Conservation (phyloP, 2,888 invertebrate species). For the Ephialtes manifestator region DNA sequence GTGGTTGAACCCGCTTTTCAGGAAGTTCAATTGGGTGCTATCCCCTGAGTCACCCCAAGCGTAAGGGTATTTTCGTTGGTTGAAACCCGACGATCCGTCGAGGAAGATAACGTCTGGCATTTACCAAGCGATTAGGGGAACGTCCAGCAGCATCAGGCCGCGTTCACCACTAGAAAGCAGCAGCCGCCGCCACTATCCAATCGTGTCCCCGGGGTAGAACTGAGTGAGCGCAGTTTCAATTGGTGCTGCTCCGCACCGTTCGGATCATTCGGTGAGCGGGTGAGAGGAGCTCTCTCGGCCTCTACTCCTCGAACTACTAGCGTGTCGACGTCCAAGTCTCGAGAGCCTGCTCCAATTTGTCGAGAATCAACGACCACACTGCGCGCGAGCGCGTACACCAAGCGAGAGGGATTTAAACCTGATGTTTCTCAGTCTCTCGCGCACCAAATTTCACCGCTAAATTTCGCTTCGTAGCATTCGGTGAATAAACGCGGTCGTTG, state of each 20-base stretch:
- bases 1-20: constrained; percentile 27
- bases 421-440: constrained; percentile 5
- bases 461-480: constrained; percentile 23
- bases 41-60: constrained; percentile 43
- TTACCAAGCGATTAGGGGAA: constrained; percentile 65
- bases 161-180: constrained; percentile 24
- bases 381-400: constrained; percentile 2
- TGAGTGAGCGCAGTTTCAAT: constrained; percentile 62
- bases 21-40: constrained; percentile 43
- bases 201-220: constrained; percentile 57
- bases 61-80: constrained; percentile 45
- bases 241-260: constrained; percentile 36
- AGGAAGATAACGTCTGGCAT: constrained; percentile 45
- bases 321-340: constrained; percentile 62
- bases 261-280: constrained; percentile 41
- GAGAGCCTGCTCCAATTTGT: constrained; percentile 63
- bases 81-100: constrained; percentile 41
- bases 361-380: constrained; percentile 62
- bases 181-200: constrained; percentile 45
- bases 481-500: background rate
- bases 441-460: constrained; percentile 22
- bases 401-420: constrained; percentile 1
- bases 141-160: constrained; percentile 21
- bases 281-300: constrained; percentile 32
- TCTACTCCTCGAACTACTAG: constrained; percentile 45